Percentiles rank a stretch among this genome's conserved stretches.
These are phyloP conservation scores for Pachyseris speciosa DNA, from an alignment of 64 coral and sea anemone species.

Conservation along the genomic window DNA sequence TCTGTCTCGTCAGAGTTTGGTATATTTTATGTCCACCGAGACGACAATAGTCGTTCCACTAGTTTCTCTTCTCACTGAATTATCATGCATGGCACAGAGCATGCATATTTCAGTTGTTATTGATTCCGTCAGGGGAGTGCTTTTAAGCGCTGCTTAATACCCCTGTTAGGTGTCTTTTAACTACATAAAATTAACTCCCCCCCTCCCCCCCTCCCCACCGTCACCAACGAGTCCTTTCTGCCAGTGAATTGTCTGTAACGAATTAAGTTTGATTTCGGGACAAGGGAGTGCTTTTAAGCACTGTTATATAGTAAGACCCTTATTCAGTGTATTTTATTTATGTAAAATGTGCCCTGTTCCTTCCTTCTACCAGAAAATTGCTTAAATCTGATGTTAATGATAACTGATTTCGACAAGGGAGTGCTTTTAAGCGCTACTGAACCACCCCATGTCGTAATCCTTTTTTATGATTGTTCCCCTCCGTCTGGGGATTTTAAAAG, in stretches of 20 bases:
- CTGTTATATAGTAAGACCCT: not conserved
- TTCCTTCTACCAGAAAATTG: too few species aligned
- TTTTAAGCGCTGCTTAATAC: constrained; percentile 35
- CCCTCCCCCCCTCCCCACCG: not conserved
- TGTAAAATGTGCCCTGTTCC: too few species aligned
- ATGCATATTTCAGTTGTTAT: too few species aligned
- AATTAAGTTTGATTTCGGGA: too few species aligned
- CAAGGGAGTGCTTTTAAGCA: not conserved
- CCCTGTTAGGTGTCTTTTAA: not conserved
- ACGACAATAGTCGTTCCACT: too few species aligned
- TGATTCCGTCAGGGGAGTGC: constrained; percentile 9
- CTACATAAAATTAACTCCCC: not conserved
- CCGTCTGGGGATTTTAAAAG: not conserved
- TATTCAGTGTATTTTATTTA: not conserved
- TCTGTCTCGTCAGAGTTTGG: too few species aligned
- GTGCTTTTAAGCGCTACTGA: not conserved
- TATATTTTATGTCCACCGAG: too few species aligned
- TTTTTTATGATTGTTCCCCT: not conserved
- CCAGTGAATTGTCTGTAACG: too few species aligned
- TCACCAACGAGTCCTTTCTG: too few species aligned
- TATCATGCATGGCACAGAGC: too few species aligned
- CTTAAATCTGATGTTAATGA: not conserved
- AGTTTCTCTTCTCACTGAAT: too few species aligned
- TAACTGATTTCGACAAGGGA: not conserved
- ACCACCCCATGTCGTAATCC: not conserved